Conservation (phyloP, 2,113 vertebrate species). For the Ursus arctos region DNA sequence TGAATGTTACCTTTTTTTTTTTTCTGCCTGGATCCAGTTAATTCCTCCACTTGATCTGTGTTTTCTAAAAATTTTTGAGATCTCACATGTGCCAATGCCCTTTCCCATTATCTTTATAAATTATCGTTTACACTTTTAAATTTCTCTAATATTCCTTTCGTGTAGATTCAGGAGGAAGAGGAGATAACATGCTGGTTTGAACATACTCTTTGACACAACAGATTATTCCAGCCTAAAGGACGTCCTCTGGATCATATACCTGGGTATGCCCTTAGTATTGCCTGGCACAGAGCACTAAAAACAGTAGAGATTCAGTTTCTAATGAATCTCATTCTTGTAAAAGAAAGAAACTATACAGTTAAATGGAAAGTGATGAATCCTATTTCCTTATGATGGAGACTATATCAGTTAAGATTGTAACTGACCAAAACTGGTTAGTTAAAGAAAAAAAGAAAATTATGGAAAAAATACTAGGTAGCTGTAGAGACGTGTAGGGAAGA, state of each 20-base stretch:
- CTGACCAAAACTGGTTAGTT: not conserved
- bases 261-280: not conserved
- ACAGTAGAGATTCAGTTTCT: not conserved
- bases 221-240: not conserved
- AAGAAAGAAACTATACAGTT: not conserved
- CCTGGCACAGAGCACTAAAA: not conserved
- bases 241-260: not conserved
- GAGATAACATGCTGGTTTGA: not conserved
- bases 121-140: not conserved
- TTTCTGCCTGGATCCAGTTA: not conserved
- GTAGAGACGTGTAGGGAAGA: not conserved
- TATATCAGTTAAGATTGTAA: not conserved
- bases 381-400: not conserved
- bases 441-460: slow-evolving; percentile 16
- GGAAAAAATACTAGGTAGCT: not conserved
- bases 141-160: slow-evolving; percentile 13
- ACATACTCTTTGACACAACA: not conserved
- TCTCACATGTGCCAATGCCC: not conserved
- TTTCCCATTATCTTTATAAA: not conserved
- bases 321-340: slow-evolving; percentile 6
- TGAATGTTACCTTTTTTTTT: not conserved
- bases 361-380: slow-evolving; percentile 1
- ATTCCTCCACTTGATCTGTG: not conserved
- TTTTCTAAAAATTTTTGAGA: not conserved
- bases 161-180: not conserved